Percentiles rank a stretch among this genome's conserved stretches.
These are phyloP conservation scores for Chrysogorgia sp. DNA, from an alignment of 92 coral and sea anemone species.

Conservation along the genomic window DNA sequence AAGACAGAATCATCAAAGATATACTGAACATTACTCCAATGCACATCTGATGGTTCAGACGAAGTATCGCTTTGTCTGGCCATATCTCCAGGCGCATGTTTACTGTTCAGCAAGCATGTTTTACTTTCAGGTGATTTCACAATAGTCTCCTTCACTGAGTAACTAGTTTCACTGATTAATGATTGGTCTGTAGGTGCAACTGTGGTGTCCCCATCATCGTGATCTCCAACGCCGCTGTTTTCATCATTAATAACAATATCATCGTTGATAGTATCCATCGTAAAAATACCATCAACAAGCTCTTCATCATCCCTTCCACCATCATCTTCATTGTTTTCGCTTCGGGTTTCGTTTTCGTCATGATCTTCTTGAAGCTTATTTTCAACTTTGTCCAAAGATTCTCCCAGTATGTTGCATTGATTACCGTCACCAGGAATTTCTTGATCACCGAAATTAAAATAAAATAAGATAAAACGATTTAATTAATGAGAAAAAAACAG, in stretches of 20 bases:
- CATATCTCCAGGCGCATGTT: background rate
- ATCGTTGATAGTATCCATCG: conserved; percentile 69
- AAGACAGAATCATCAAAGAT: conserved; percentile 37
- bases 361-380: conserved; percentile 17
- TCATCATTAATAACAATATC: background rate
- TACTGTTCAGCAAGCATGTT: background rate
- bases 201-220: conserved; percentile 27
- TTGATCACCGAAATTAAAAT: background rate
- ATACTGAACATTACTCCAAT: conserved; percentile 3
- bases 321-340: conserved; percentile 18
- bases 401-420: background rate
- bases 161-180: conserved; percentile 19
- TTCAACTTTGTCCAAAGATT: conserved; percentile 15
- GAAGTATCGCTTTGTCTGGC: background rate
- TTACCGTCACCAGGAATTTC: conserved; percentile 26
- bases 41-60: background rate
- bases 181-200: conserved; percentile 47
- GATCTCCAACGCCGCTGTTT: background rate
- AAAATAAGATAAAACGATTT: background rate
- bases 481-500: no score
- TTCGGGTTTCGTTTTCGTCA: conserved; percentile 27
- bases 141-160: background rate
- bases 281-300: conserved; percentile 55
- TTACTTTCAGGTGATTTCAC: background rate
- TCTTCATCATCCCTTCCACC: conserved; percentile 2